A percentile compares a stretch with the other conserved stretches of the same genome.
Evolutionary conservation across 2,113 vertebrate genomes (phyloP).

Genomic region (Telmatochromis sp.): DNA sequence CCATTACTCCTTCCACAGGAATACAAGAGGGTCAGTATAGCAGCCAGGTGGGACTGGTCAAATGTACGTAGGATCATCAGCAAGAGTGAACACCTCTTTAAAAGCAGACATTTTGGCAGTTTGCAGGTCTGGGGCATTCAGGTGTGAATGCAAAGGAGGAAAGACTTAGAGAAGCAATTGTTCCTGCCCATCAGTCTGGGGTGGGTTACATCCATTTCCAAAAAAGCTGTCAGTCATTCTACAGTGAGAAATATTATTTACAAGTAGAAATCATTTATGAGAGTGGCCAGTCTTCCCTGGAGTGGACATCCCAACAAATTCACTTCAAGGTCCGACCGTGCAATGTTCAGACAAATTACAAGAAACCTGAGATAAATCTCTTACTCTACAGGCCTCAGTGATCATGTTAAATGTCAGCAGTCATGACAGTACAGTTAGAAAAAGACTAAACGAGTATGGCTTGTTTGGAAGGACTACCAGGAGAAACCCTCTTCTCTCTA

Average conservation of each 20-base stretch:
- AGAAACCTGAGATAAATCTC: neutral
- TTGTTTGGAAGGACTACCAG: neutral
- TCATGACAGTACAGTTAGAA: neutral
- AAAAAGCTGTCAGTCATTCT: neutral
- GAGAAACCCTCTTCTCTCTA: neutral
- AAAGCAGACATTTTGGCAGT: neutral
- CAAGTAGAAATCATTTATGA: neutral
- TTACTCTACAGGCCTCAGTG: neutral
- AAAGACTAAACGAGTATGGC: neutral
- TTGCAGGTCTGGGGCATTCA: neutral
- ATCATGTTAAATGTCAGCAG: neutral
- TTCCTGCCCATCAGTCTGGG: neutral
- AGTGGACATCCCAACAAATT: neutral
- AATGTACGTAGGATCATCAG: neutral
- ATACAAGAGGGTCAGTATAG: neutral
- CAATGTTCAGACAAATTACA: neutral
- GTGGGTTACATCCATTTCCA: neutral
- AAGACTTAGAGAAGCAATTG: neutral
- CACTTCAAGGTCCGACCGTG: neutral
- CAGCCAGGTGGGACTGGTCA: neutral
- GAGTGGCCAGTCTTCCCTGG: neutral
- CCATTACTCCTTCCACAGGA: neutral
- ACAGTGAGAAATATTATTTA: neutral
- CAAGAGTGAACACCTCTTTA: neutral
- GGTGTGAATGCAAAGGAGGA: neutral